Percentiles rank a stretch among this genome's conserved stretches.
Conservation (phyloP, 2,888 invertebrate genomes). For the Cosmia pyralina region DNA sequence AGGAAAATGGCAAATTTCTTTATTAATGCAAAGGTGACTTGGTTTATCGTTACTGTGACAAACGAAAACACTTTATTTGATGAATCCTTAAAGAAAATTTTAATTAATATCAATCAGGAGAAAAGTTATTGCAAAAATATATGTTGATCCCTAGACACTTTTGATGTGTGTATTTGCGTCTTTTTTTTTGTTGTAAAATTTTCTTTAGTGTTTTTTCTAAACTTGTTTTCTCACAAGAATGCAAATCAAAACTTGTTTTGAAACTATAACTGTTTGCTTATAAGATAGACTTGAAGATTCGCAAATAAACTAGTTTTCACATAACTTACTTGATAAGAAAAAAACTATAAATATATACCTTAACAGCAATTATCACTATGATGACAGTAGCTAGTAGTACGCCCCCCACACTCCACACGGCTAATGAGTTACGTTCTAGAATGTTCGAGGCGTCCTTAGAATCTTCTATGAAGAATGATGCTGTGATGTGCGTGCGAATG, state of each 20-base stretch:
- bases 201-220: neutral
- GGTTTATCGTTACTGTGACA: too few species aligned
- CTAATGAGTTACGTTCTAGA: conserved; percentile 77
- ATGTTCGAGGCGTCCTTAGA: conserved; percentile 73
- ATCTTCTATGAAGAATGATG: conserved; percentile 82
- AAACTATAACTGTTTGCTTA: neutral
- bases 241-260: neutral
- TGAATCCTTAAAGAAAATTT: too few species aligned
- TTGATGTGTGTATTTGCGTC: too few species aligned
- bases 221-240: neutral
- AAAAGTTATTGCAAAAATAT: too few species aligned
- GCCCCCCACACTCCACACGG: conserved; percentile 75
- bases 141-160: too few species aligned
- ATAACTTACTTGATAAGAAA: neutral
- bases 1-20: too few species aligned
- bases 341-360: conserved; percentile 69
- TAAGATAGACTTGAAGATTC: neutral
- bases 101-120: too few species aligned
- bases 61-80: too few species aligned
- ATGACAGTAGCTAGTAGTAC: conserved; percentile 73
- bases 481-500: conserved; percentile 80
- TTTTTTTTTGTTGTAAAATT: neutral
- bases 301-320: neutral
- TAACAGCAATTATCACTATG: conserved; percentile 75
- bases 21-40: too few species aligned